Percentiles rank a stretch among this genome's conserved stretches.
These are phyloP conservation scores for Rhincodon typus DNA, from an alignment of 2,797 vertebrate genomes.

Conservation along the genomic window DNA sequence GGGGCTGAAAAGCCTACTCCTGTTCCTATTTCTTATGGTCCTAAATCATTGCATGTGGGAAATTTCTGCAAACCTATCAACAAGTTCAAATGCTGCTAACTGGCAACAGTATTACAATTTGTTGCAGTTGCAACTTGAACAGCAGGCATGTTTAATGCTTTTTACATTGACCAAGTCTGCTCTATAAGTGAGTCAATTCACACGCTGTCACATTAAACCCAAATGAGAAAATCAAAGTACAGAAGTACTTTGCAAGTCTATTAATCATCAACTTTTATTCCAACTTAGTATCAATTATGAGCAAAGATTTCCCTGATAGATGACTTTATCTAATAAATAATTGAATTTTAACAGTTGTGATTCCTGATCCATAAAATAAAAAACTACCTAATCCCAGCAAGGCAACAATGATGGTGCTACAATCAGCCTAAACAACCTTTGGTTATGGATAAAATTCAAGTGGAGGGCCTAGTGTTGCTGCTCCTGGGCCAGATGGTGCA, in stretches of 20 bases:
- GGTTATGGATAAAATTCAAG: background rate
- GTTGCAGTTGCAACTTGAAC: background rate
- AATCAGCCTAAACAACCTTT: background rate
- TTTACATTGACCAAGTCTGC: background rate
- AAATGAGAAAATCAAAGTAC: background rate
- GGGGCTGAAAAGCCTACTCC: background rate
- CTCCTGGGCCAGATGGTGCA: no score
- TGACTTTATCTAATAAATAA: background rate
- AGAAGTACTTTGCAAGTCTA: no score
- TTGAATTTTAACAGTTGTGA: background rate
- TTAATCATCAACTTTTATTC: no score
- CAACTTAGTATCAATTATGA: background rate
- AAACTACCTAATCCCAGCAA: background rate
- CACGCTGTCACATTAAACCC: background rate
- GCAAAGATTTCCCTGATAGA: background rate
- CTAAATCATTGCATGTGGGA: background rate
- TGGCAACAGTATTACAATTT: background rate
- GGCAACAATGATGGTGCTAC: no score
- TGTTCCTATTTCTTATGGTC: background rate
- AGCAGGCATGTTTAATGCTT: background rate
- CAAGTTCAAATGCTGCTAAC: background rate
- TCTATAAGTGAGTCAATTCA: background rate
- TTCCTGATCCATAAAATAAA: background rate
- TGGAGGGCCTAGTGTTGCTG: background rate
- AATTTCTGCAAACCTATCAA: background rate